Evolutionary conservation across 2,797 vertebrate genomes (phyloP), one percentile per base, ranked within the genome.

Genomic region (Semaprochilodus insignis): DNA sequence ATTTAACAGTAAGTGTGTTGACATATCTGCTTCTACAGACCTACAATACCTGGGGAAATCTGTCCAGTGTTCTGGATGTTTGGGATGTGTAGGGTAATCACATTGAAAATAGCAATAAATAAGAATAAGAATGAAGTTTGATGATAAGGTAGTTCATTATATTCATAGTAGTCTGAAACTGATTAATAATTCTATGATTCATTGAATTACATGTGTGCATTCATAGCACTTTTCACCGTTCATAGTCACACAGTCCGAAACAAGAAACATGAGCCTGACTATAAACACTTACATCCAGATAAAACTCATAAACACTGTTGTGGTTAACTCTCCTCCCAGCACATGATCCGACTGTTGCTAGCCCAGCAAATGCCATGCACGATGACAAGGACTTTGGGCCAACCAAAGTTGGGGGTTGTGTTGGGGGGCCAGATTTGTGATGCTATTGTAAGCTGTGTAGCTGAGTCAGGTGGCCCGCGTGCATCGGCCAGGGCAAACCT

Each of bases 391-490:
- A 57, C 54, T 11, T n/a, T 5, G 15, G 78, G 27, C 62, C 34
- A 57, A 69, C 27, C 19, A 10, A 57, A 67, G 16, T 31, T 52
- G 25, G 7, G 71, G 27, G 54, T 44, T 40, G 25, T 51, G 17
- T 34, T n/a, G 34, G 40, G 31, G 17, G 48, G 34, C 25, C 25
- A 70, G 72, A 79, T 67, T 63, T 71, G 67, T 27, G 15, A 67
- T 54, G 77, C 51, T 74, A 60, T 79, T 66, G 74, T 75, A 25
- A 79, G 57, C 55, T 79, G 70, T 73, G 74, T 60, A 5, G 72
- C 54, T 85, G 81, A 80, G 81, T 77, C 77, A 69, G 67, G 81
- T 80, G 77, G 54, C 67, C 31, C 19, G n/a, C 48, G 14, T 67
- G 44, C 44, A 13, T 27, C 78, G 57, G 54, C 70, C 52, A 55